phyloP scores from a whole-genome alignment of 1,140 invertebrate genomes.

The Solenopsis invicta region DNA sequence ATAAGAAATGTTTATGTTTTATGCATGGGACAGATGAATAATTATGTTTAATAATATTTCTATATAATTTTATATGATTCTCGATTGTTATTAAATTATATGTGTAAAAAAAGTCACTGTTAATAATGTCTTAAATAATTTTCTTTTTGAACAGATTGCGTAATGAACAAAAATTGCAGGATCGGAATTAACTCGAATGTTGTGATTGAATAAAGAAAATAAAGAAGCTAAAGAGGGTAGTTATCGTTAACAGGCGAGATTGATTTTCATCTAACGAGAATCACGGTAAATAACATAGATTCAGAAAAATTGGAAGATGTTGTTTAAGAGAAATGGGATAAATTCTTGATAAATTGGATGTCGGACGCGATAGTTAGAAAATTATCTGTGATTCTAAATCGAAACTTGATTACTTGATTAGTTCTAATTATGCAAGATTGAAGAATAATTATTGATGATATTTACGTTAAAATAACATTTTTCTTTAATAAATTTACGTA shows the following conservation, averaged over 20 bases:
- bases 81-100: not conserved
- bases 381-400: conserved; percentile 28
- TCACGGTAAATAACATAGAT: not conserved
- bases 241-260: conserved; percentile 24
- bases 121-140: conserved; percentile 19
- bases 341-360: conserved; percentile 5
- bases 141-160: conserved; percentile 1
- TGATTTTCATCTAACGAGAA: conserved; percentile 22
- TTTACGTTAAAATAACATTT: conserved; percentile 4
- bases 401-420: not conserved
- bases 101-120: not conserved
- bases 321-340: conserved; percentile 26
- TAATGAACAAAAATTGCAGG: conserved; percentile 53
- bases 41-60: not conserved
- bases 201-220: conserved; percentile 12
- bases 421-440: not conserved
- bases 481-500: not conserved
- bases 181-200: conserved; percentile 6
- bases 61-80: conserved; percentile 17
- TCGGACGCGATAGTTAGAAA: conserved; percentile 3
- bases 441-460: not conserved
- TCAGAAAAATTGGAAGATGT: not conserved
- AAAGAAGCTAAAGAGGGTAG: not conserved
- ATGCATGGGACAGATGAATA: not conserved
- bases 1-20: not conserved